A percentile compares a stretch with the other conserved stretches of the same genome.
These are phyloP conservation scores for Boleophthalmus pectinirostris DNA, from an alignment of 2,113 vertebrate species.

Conservation along the genomic window DNA sequence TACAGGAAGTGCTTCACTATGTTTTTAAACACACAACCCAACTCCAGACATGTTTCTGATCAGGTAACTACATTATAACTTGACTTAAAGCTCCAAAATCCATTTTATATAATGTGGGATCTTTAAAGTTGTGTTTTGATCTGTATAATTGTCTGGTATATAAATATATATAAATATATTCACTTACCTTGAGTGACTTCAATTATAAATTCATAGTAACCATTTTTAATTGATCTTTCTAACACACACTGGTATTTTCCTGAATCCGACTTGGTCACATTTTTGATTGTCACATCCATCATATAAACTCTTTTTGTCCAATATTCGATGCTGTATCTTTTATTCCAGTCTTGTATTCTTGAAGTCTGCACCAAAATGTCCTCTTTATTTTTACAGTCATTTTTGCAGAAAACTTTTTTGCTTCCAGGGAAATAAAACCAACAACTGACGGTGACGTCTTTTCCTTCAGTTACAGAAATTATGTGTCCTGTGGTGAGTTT, in stretches of 20 bases:
- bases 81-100: too few relatives aligned
- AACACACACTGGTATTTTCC: background rate
- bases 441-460: background rate
- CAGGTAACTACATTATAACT: too few relatives aligned
- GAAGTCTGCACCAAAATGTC: background rate
- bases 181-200: background rate
- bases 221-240: background rate
- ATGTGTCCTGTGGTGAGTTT: background rate
- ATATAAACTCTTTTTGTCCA: background rate
- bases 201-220: background rate
- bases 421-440: background rate
- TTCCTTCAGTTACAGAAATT: background rate
- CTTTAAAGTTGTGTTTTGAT: too few relatives aligned
- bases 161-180: background rate
- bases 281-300: background rate
- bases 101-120: too few relatives aligned
- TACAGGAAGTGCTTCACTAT: too few relatives aligned
- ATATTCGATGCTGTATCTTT: background rate
- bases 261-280: background rate
- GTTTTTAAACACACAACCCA: too few relatives aligned
- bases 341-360: background rate
- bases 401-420: background rate
- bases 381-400: background rate
- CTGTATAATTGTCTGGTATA: too few relatives aligned
- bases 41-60: too few relatives aligned